phyloP scores from a whole-genome alignment of 2,113 vertebrate genomes.

The Ibidorhyncha struthersii region DNA sequence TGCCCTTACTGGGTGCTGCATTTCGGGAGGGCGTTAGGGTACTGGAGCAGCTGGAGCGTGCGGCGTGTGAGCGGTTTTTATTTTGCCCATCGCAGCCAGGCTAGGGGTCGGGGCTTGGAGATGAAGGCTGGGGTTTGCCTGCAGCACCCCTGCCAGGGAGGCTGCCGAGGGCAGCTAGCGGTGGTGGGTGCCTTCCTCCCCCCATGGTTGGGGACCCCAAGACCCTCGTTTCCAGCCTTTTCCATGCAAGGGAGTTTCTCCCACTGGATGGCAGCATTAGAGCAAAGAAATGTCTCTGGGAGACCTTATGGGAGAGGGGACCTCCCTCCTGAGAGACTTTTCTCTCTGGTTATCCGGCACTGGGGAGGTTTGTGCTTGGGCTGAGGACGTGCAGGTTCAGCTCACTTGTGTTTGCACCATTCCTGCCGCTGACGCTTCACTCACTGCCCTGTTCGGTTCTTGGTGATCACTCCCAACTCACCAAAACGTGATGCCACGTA shows the following conservation, averaged over 20 bases:
- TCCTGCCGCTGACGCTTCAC: neutral
- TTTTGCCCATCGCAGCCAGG: neutral
- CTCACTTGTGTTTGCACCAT: neutral
- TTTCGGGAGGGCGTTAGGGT: neutral
- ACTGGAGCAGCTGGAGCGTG: rapidly evolving
- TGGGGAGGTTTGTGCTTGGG: rapidly evolving
- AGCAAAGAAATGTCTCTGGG: neutral
- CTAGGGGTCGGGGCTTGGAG: neutral
- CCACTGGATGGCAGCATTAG: constrained; percentile 57
- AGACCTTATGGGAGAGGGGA: neutral
- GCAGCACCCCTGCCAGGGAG: neutral
- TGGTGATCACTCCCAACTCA: neutral
- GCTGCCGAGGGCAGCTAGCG: neutral
- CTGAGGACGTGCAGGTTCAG: neutral
- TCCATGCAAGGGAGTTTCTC: neutral
- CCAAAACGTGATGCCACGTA: rapidly evolving
- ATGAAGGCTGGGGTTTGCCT: rapidly evolving
- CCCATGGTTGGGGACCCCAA: rapidly evolving
- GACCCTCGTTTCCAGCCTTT: neutral
- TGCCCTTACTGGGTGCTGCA: rapidly evolving
- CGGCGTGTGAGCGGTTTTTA: rapidly evolving
- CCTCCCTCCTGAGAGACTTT: neutral
- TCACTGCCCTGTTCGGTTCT: rapidly evolving
- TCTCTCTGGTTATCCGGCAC: neutral
- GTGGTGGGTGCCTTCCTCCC: neutral